Evolutionary conservation across 2,888 invertebrate genomes (phyloP).

Genomic region (Eupithecia pulchellata): DNA sequence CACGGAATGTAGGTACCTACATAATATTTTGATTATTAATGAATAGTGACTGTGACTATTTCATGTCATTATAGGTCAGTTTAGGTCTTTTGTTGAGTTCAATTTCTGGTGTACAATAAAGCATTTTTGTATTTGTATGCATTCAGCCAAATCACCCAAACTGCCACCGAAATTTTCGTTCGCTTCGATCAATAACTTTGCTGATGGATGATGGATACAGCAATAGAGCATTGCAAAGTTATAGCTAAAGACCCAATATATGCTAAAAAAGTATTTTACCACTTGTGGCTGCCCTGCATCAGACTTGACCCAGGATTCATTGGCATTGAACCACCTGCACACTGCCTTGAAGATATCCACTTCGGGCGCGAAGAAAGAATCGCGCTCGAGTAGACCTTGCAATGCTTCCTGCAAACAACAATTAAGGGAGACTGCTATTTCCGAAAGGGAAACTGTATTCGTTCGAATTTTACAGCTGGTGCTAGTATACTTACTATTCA

Average conservation of each 20-base stretch:
- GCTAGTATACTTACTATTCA: not conserved
- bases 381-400: slow-evolving; percentile 93
- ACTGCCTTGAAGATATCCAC: slow-evolving; percentile 97
- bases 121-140: too few relatives aligned
- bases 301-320: slow-evolving; percentile 88
- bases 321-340: slow-evolving; percentile 93
- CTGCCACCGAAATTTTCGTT: too few relatives aligned
- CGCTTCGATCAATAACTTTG: too few relatives aligned
- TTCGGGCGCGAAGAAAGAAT: slow-evolving; percentile 98
- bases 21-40: too few relatives aligned
- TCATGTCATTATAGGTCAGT: too few relatives aligned
- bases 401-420: slow-evolving; percentile 87
- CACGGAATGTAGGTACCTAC: too few relatives aligned
- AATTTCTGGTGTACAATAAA: too few relatives aligned
- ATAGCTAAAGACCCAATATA: not conserved
- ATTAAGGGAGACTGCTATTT: too few relatives aligned
- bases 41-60: too few relatives aligned
- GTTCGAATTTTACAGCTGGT: not conserved
- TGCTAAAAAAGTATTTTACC: slow-evolving; percentile 51
- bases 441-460: too few relatives aligned
- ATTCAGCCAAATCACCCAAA: too few relatives aligned
- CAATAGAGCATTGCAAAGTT: not conserved
- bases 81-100: too few relatives aligned
- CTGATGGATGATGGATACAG: not conserved
- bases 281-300: slow-evolving; percentile 86